Percentiles rank a stretch among this genome's conserved stretches.
phyloP scores from a whole-genome alignment of 2,888 invertebrate genomes.

The Caenorhabditis wallacei region DNA sequence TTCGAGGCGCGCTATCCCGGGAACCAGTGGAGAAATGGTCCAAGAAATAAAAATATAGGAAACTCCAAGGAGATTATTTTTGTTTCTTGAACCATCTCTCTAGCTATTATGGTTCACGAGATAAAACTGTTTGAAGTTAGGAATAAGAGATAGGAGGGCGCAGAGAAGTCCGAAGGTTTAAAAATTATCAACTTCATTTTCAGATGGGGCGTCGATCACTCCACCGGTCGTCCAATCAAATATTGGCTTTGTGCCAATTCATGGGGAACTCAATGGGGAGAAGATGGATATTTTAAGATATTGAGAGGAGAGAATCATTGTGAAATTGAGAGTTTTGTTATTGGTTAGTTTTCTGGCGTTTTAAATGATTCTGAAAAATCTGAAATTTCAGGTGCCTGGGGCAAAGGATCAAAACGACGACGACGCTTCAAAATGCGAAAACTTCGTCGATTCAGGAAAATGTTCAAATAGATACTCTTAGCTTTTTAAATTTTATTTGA shows the following conservation, averaged over 20 bases:
- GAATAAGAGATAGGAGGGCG: too few relatives aligned
- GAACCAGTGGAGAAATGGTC: too few relatives aligned
- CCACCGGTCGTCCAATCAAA: slow-evolving; percentile 86
- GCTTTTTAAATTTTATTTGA: too few relatives aligned
- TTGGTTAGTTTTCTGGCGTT: slow-evolving; percentile 84
- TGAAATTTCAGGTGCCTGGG: slow-evolving; percentile 78
- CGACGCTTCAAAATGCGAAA: slow-evolving; percentile 79
- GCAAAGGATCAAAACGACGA: slow-evolving; percentile 77
- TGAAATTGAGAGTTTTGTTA: slow-evolving; percentile 92
- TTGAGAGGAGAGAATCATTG: slow-evolving; percentile 91
- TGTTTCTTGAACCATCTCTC: slow-evolving; percentile 67
- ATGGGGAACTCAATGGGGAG: slow-evolving; percentile 95
- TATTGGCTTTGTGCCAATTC: slow-evolving; percentile 96
- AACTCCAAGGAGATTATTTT: too few relatives aligned
- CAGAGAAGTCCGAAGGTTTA: too few relatives aligned
- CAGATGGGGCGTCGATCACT: slow-evolving; percentile 90
- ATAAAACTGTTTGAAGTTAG: background rate
- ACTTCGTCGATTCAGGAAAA: slow-evolving; percentile 71
- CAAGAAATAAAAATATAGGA: too few relatives aligned
- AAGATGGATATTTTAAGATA: slow-evolving; percentile 93
- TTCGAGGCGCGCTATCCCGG: too few relatives aligned
- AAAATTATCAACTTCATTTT: too few relatives aligned
- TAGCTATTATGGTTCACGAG: too few relatives aligned
- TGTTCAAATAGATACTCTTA: slow-evolving; percentile 46
- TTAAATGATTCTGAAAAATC: too few relatives aligned